phyloP scores from a whole-genome alignment of 2,888 invertebrate species.

The Seira musarum region DNA sequence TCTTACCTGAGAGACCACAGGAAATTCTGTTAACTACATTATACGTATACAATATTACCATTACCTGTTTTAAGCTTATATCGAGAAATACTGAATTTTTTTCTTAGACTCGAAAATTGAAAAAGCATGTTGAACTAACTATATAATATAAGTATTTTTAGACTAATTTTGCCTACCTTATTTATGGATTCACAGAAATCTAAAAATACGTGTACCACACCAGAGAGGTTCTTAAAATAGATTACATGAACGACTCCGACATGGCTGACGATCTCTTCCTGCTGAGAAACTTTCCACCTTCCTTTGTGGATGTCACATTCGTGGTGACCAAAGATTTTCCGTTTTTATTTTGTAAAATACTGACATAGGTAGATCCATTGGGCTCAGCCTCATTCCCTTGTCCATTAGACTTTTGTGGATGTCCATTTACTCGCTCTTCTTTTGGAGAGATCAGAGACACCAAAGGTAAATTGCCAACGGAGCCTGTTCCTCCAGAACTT shows the following conservation, averaged over 20 bases:
- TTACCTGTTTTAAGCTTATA: too few species aligned
- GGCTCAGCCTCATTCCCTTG: background rate
- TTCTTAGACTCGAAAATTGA: too few species aligned
- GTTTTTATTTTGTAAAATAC: slow-evolving; percentile 22
- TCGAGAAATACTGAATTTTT: too few species aligned
- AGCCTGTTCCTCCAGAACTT: slow-evolving; percentile 1
- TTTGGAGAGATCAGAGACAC: background rate
- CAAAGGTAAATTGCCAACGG: slow-evolving; percentile 16
- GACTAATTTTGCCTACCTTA: slow-evolving; percentile 8
- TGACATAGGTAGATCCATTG: slow-evolving; percentile 39
- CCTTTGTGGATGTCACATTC: slow-evolving; percentile 1
- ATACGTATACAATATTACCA: too few species aligned
- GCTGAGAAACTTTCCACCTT: slow-evolving; percentile 9
- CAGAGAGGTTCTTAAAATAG: too few species aligned
- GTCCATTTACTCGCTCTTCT: slow-evolving; percentile 23
- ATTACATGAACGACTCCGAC: slow-evolving; percentile 49
- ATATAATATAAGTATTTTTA: too few species aligned
- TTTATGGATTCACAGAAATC: slow-evolving; percentile 29
- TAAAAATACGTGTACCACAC: too few species aligned
- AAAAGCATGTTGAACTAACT: too few species aligned
- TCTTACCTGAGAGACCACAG: too few species aligned
- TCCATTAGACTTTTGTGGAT: background rate
- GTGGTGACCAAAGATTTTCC: slow-evolving; percentile 35
- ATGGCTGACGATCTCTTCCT: slow-evolving; percentile 17
- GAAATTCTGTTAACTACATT: too few species aligned